Evolutionary conservation across 2,888 invertebrate genomes (phyloP), one percentile per base, ranked within the genome.

Genomic region (Helicoverpa assulta): DNA sequence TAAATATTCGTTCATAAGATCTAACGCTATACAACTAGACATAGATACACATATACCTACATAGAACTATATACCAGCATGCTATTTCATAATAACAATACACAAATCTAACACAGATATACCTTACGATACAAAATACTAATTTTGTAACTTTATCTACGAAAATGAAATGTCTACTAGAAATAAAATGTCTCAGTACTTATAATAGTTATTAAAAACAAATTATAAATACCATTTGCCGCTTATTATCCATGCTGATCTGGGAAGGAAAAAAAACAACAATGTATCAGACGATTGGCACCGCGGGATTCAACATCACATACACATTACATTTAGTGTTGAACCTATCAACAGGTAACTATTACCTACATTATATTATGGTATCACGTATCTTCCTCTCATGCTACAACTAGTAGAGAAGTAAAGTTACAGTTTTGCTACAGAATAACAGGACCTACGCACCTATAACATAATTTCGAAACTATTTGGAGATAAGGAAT

Each of bases 201-300:
- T 82, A 82, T 82, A 82, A 82, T 83, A 82, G 82, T 82, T 82
- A 81, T 83, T 83, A 74, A 82, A 47, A 83, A 82, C 82, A 81
- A 82, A 82, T 82, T 82, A 82, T 82, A 82, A 82, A 82, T 82
- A 82, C 82, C 82, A 83, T 82, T 82, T 79, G 84, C 82, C 82
- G 82, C 82, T 82, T 82, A 82, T 77, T 83, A 83, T 82, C 82
- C 82, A 82, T 83, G 84, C 77, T 81, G 84, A 82, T 82, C 82
- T 82, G 82, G 72, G 82, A 80, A 82, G 82, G 73, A 83, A 83
- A 83, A 82, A 83, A 83, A 83, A 82, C 84, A 82, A 80, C 58
- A 81, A 79, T 82, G 82, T 81, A 81, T 82, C 82, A 83, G 82
- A 70, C 66, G 64, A 55, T 72, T 57, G 75, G 26, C 70, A 67